Evolutionary conservation across 2,113 vertebrate genomes (phyloP), one percentile per base, ranked within the genome.

Genomic region (Euleptes europaea): DNA sequence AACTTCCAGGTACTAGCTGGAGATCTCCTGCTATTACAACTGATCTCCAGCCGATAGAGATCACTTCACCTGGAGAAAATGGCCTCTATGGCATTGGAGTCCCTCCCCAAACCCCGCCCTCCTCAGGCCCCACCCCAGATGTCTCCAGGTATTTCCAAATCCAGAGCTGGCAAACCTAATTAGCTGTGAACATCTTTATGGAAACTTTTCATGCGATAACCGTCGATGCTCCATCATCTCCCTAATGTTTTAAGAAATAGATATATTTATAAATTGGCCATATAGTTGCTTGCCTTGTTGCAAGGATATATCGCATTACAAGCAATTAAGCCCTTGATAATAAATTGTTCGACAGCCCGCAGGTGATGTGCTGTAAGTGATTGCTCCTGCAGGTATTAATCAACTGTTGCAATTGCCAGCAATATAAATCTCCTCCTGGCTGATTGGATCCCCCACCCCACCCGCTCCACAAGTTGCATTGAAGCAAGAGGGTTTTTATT

Each of bases 321-420:
- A 90, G 93, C 90, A 96, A 96, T 97, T 96, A 96, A 94, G 87
- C 86, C 80, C 94, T 96, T 94, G 93, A 94, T 96, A 95, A 95
- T 94, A 91, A 97, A 96, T 33, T 91, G 89, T 87, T 96, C 94
- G 95, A 96, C 94, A 95, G 93, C 92, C 91, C 70, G 2, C 95
- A 88, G 91, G 92, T 92, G 90, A 94, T 78, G 82, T 40, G 81
- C 13, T 28, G 1, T 70, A 94, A 95, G 89, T 95, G 94, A 96
- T 96, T 96, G 90, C 93, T 95, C 88, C 94, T 93, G 89, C 69
- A 96, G 95, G 94, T 93, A 96, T 88, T 88, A 96, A 94, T 96
- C 95, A 96, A 82, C 89, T 77, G 78, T 75, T 87, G 87, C 89
- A 91, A 85, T 85, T 95, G 91, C 88, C 42, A 88, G 91, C 94